Percentiles rank a stretch among this genome's conserved stretches.
Conservation (phyloP, 2,888 invertebrate genomes). For the Junonia oenone region DNA sequence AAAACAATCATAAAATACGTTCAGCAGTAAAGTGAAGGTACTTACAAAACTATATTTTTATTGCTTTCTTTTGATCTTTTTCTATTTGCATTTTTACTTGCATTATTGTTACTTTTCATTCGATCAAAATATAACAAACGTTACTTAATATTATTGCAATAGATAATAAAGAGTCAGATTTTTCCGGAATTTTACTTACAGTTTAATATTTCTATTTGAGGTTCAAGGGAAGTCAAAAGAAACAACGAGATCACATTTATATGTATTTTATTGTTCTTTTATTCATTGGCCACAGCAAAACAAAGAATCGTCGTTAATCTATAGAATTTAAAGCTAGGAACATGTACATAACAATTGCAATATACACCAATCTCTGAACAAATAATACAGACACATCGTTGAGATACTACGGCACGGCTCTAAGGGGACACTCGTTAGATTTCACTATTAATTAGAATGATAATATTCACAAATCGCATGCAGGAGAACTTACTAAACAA, state of each 20-base stretch:
- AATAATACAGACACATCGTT: slow-evolving; percentile 25
- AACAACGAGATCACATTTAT: slow-evolving; percentile 23
- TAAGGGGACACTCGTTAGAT: slow-evolving; percentile 25
- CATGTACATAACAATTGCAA: slow-evolving; percentile 38
- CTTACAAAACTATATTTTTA: neutral
- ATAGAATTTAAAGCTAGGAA: slow-evolving; percentile 71
- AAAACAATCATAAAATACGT: neutral
- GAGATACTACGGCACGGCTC: slow-evolving; percentile 29
- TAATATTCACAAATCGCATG: slow-evolving; percentile 1
- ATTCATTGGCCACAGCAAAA: slow-evolving; percentile 37
- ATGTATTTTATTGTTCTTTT: slow-evolving; percentile 30
- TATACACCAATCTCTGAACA: slow-evolving; percentile 28
- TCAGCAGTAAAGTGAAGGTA: neutral
- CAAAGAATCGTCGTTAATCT: slow-evolving; percentile 35
- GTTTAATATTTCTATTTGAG: too few species aligned
- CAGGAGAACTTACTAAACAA: slow-evolving; percentile 1
- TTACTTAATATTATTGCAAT: neutral
- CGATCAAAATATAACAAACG: neutral
- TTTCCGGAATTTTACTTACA: too few species aligned
- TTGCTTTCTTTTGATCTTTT: neutral
- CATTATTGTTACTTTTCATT: neutral
- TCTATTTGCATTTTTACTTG: neutral
- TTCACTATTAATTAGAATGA: neutral
- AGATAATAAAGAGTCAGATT: too few species aligned
- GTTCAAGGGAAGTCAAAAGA: neutral